Base-by-base conservation (phyloP, 2,888 invertebrate genomes). In the Dasypolia templi region DNA sequence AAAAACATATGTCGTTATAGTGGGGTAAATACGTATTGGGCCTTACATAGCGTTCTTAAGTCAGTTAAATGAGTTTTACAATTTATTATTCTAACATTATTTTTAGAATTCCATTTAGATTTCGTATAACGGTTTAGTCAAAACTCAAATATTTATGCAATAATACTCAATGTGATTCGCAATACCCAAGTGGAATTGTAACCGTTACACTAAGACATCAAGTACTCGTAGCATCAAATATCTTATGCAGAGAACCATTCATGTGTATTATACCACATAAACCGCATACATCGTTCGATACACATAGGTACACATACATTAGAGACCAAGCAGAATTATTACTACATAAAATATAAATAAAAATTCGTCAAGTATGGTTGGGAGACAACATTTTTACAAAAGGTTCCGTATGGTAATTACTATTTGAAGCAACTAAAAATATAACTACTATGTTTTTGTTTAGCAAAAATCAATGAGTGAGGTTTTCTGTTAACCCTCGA, bases 301-400 rank as follows among this genome's bases (percentile, higher is more conserved):
- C 5, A 63, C 11, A 53, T 32, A 51, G 1, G 3, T 7, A n/a
- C 1, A 26, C 1, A 26, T n/a, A 59, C 14, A n/a, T 29, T 17
- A 67, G 39, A 12, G n/a, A 1, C 58, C 42, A 58, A 49, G 22
- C 79, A 83, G 75, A 78, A 76, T 81, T 81, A 75, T 72, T 69
- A 59, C 73, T 63, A 77, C 72, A 87, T 87, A 89, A 87, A 82
- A 89, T 84, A 87, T 86, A 86, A 82, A 81, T 79, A 78, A 82
- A 82, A 64, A 68, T 51, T 35, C 26, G 64, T 64, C 53, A 80
- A 61, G 81, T 26, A 29, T 53, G 53, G 46, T 26, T 3, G 39
- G n/a, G 49, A 9, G 42, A 68, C 42, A 11, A 19, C 0, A 7
- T 26, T 62, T 80, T 42, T 2, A 7, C 11, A 19, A 59, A 39